Percentiles rank a stretch among this genome's conserved stretches.
These are phyloP conservation scores for Etheostoma spectabile DNA, from an alignment of 2,113 vertebrate genomes.

Conservation along the genomic window DNA sequence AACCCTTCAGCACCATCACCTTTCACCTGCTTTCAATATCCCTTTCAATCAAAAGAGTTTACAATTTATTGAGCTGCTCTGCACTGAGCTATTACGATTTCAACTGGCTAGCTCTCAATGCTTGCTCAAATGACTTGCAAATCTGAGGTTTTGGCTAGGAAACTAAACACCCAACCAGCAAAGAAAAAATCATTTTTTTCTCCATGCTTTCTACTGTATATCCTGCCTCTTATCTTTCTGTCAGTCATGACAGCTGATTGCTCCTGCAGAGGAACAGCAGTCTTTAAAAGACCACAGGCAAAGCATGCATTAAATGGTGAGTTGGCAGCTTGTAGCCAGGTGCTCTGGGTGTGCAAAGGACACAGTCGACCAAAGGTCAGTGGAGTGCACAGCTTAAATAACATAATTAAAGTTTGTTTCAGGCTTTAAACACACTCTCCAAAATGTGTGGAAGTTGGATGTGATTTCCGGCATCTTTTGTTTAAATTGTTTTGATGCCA, in stretches of 20 bases:
- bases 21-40: conserved; percentile 60
- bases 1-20: conserved; percentile 59
- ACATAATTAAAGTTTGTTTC: conserved; percentile 54
- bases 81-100: not conserved
- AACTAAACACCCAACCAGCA: not conserved
- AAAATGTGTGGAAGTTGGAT: not conserved
- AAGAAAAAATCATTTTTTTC: conserved; percentile 14
- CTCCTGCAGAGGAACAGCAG: conserved; percentile 23
- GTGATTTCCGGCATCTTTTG: not conserved
- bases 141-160: conserved; percentile 5
- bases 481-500: not conserved
- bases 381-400: conserved; percentile 30
- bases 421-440: conserved; percentile 6
- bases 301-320: conserved; percentile 48
- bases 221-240: conserved; percentile 36
- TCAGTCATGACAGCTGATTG: conserved; percentile 53
- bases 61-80: conserved; percentile 21
- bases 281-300: conserved; percentile 47
- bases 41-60: conserved; percentile 35
- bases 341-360: conserved; percentile 40
- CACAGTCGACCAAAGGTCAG: conserved; percentile 62
- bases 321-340: conserved; percentile 42
- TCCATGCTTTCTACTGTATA: not conserved
- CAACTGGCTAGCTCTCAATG: not conserved
- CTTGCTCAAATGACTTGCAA: not conserved